Percentiles rank a stretch among this genome's conserved stretches.
Evolutionary conservation across 2,113 vertebrate species (phyloP).

Genomic region (Cinclus mexicanus): DNA sequence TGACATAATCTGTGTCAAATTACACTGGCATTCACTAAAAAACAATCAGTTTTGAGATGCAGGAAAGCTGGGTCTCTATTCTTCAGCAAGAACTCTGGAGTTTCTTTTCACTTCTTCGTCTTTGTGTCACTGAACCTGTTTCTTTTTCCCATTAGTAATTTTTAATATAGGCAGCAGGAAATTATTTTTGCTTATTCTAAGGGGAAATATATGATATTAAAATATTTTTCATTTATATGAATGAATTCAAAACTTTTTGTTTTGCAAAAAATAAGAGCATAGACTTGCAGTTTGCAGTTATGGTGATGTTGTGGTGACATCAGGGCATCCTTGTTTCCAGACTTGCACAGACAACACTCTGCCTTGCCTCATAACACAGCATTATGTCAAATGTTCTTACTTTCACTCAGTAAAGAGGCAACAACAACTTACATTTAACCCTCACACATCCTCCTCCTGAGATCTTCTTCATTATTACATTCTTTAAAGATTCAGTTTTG

Average conservation of each 20-base stretch:
- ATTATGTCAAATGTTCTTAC: neutral
- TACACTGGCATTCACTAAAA: neutral
- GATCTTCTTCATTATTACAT: neutral
- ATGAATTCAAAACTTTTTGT: neutral
- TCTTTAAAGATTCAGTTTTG: neutral
- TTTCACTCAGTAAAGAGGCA: neutral
- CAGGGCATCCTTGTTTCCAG: neutral
- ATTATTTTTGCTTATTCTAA: neutral
- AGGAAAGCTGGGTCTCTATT: neutral
- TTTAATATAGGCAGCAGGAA: neutral
- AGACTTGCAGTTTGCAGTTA: neutral
- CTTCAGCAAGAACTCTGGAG: neutral
- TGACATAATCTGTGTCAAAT: neutral
- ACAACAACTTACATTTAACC: neutral
- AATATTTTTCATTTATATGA: neutral
- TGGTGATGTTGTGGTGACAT: neutral
- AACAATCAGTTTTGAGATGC: neutral
- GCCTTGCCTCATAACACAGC: neutral
- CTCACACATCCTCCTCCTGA: neutral
- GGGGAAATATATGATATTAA: neutral
- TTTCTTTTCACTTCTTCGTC: neutral
- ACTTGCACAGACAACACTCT: neutral
- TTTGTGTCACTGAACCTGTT: accelerated
- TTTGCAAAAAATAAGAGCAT: neutral
- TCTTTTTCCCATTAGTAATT: neutral